A percentile compares a stretch with the other conserved stretches of the same genome.
phyloP scores from a whole-genome alignment of 1,140 invertebrate genomes.

The Bilobella aurantiaca region DNA sequence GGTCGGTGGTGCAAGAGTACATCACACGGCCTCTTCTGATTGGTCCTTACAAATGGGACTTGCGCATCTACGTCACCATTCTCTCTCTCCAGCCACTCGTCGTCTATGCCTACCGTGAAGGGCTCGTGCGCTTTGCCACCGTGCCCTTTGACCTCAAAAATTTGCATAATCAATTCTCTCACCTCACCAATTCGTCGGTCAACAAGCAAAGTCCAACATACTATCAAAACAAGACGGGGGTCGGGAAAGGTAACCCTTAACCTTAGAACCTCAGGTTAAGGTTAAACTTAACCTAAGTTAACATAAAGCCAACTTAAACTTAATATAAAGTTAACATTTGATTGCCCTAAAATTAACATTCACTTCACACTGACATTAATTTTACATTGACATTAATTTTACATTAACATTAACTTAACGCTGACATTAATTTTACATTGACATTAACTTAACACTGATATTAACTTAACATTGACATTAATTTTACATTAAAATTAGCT shows the following conservation, averaged over 20 bases:
- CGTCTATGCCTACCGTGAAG: conserved; percentile 71
- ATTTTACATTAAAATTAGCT: too few species aligned
- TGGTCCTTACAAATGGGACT: conserved; percentile 77
- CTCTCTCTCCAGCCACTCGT: conserved; percentile 69
- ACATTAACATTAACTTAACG: too few species aligned
- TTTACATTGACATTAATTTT: too few species aligned
- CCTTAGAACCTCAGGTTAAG: too few species aligned
- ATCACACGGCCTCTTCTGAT: conserved; percentile 74
- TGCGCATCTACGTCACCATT: conserved; percentile 71
- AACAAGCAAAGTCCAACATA: conserved; percentile 71
- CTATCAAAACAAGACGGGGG: conserved; percentile 9
- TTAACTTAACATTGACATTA: too few species aligned
- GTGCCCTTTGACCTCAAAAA: conserved; percentile 72
- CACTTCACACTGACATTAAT: too few species aligned
- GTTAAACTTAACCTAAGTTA: too few species aligned
- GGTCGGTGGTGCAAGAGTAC: conserved; percentile 65
- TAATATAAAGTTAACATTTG: too few species aligned
- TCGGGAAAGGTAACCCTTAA: conserved; percentile 13
- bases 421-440: too few species aligned
- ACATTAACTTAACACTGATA: too few species aligned
- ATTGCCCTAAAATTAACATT: too few species aligned
- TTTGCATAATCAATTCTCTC: conserved; percentile 73
- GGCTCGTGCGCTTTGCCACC: conserved; percentile 70
- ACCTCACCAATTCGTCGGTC: conserved; percentile 77
- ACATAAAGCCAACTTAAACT: too few species aligned